phyloP scores from a whole-genome alignment of 2,797 vertebrate species.

The Uromys caudimaculatus region DNA sequence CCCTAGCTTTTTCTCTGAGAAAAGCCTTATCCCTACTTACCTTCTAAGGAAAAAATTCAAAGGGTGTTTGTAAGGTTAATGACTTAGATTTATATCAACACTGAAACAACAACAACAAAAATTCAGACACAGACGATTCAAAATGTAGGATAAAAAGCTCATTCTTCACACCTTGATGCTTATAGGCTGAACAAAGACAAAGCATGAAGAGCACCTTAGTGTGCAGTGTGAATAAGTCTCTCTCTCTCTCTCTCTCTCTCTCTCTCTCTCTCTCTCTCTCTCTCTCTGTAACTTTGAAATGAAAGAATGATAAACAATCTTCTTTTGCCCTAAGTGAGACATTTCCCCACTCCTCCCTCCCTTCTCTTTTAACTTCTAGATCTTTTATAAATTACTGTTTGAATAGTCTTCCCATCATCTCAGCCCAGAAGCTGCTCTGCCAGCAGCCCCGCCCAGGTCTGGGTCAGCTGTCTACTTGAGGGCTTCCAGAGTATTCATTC shows the following conservation, averaged over 20 bases:
- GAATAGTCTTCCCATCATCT: not conserved
- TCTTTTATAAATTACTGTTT: slow-evolving; percentile 21
- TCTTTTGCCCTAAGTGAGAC: not conserved
- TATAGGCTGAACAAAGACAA: slow-evolving; percentile 45
- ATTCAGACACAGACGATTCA: slow-evolving; percentile 40
- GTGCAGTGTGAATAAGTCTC: no score
- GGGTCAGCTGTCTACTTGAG: not conserved
- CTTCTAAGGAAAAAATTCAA: slow-evolving; percentile 35
- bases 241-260: no score
- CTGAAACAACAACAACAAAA: slow-evolving; percentile 37
- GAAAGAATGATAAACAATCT: not conserved
- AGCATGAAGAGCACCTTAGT: not conserved
- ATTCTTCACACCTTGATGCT: slow-evolving; percentile 58
- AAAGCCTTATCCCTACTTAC: slow-evolving; percentile 11
- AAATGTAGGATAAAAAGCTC: slow-evolving; percentile 55
- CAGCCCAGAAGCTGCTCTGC: not conserved
- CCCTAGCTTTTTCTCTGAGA: not conserved
- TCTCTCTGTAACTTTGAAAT: no score
- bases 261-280: no score
- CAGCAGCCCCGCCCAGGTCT: not conserved
- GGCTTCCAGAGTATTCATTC: not conserved
- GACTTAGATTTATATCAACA: slow-evolving; percentile 67
- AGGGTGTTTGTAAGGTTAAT: slow-evolving; percentile 49
- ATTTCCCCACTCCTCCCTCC: not conserved
- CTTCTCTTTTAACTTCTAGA: not conserved